These are phyloP conservation scores for Aphidoletes aphidimyza DNA, from an alignment of 2,888 invertebrate genomes.

Conservation along the genomic window DNA sequence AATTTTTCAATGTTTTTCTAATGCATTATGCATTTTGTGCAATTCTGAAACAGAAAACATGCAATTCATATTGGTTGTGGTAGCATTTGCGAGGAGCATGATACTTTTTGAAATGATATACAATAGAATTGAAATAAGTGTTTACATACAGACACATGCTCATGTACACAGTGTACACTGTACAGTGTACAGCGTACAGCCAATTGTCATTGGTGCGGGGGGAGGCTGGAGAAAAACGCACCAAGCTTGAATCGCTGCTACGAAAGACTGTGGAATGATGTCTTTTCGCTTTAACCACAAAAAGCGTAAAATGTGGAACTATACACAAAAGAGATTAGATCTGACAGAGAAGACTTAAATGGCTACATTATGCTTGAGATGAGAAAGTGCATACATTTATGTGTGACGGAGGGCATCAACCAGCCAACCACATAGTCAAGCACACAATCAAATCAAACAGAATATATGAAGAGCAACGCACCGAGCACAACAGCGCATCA, in stretches of 20 bases:
- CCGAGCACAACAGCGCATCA: too few relatives aligned
- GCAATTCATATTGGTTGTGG: too few relatives aligned
- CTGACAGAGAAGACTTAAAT: conserved; percentile 7
- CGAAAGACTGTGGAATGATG: not conserved
- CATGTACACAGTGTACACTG: too few relatives aligned
- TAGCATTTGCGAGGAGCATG: too few relatives aligned
- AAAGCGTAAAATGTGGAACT: conserved; percentile 25
- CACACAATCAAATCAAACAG: not conserved
- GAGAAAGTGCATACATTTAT: not conserved
- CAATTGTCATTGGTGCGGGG: too few relatives aligned
- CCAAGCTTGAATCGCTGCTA: not conserved
- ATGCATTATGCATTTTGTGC: conserved; percentile 20
- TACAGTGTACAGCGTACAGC: too few relatives aligned
- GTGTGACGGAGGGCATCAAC: not conserved
- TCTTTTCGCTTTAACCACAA: not conserved
- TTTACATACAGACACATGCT: too few relatives aligned
- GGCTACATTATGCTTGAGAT: not conserved
- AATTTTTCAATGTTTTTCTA: not conserved
- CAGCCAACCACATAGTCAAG: not conserved
- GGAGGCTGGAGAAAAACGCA: not conserved
- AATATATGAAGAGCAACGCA: not conserved
- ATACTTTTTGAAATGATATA: too few relatives aligned
- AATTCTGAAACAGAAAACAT: not conserved
- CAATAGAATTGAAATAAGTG: too few relatives aligned
- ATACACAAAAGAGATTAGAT: not conserved